Evolutionary conservation across 2,888 invertebrate genomes (phyloP), one percentile per base, ranked within the genome.

Genomic region (Xestoiulus laeticollis): DNA sequence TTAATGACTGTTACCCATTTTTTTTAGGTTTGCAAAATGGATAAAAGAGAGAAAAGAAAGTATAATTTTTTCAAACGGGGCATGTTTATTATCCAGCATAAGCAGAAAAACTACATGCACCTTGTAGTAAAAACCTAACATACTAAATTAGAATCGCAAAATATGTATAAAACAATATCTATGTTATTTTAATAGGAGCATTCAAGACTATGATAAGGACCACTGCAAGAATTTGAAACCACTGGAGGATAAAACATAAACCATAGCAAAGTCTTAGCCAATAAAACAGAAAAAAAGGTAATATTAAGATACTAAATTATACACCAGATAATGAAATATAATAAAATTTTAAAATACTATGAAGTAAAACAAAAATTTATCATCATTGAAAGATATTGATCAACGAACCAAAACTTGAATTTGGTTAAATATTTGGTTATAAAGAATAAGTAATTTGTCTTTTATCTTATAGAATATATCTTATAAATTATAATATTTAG

Each of bases 111-210:
- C 88, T 88, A 88, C 88, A 88, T 86, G 88, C 88, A 86, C 82
- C 85, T 78, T 88, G 88, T 85, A 88, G 86, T 88, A 88, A 88
- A 86, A 88, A 88, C 86, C 86, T 86, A 88, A 86, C 84, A 88
- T 88, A 88, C 87, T 85, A 87, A 88, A 88, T 87, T 87, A 88
- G 88, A 88, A 88, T 87, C 85, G 87, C 88, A 88, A 85, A 88
- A 88, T 87, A 87, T 88, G 87, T 88, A 88, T 88, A 87, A 86
- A 88, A 88, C 86, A 88, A 88, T 86, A 30, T 86, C 86, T 88
- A 85, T 59, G 16, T 78, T 32, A 78, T 78, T 78, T 78, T 68
- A 86, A 85, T 85, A 85, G 38, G 19, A 16, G 43, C n/a, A 26
- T 85, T 85, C 12, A n/a, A 26, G 26, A 85, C 85, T 22, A 86